phyloP scores from a whole-genome alignment of 2,888 invertebrate genomes.

The Melieria picta region DNA sequence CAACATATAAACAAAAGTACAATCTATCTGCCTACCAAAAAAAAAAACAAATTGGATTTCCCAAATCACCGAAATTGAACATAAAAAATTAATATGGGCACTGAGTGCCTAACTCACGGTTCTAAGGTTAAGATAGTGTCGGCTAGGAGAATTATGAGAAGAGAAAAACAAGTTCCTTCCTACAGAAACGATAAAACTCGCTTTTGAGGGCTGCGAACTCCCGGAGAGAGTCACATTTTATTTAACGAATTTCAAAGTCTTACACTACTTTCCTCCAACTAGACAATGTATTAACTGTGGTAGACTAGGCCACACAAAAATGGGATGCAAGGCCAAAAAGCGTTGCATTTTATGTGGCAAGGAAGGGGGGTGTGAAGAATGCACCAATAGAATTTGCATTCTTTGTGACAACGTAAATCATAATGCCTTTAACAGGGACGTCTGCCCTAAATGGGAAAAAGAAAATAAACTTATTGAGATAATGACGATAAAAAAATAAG shows the following conservation, averaged over 20 bases:
- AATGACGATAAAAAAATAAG: slow-evolving; percentile 2
- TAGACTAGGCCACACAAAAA: background rate
- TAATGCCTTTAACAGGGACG: background rate
- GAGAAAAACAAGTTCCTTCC: background rate
- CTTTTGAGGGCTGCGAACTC: background rate
- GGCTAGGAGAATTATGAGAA: background rate
- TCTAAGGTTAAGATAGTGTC: background rate
- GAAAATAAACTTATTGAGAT: background rate
- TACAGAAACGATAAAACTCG: background rate
- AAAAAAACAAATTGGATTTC: no score
- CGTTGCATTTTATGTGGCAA: background rate
- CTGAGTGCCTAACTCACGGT: no score
- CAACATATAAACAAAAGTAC: no score
- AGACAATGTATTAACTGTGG: background rate
- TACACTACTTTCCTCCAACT: background rate
- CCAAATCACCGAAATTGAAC: no score
- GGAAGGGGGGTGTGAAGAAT: background rate
- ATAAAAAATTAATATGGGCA: no score
- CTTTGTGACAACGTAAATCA: background rate
- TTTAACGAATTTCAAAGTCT: background rate
- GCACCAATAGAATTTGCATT: slow-evolving; percentile 2
- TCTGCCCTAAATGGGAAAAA: background rate
- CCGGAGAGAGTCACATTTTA: background rate
- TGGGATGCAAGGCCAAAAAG: background rate
- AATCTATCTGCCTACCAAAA: no score